Evolutionary conservation across 2,888 invertebrate species (phyloP).

Genomic region (Ormyrus pomaceus): DNA sequence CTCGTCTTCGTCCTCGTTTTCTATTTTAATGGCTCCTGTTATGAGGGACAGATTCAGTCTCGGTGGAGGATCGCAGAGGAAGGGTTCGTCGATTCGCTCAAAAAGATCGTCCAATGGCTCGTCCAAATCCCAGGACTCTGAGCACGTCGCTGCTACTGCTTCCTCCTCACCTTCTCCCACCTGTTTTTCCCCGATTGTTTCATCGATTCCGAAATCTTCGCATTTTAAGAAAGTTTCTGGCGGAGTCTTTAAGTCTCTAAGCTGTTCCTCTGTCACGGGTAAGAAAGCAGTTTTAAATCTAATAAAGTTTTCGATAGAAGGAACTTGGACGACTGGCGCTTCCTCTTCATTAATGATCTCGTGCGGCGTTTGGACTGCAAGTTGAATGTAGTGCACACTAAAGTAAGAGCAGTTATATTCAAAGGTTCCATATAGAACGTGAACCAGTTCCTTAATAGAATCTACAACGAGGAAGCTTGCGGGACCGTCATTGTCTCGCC

Average conservation of each 20-base stretch:
- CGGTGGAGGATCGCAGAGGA: constrained; percentile 66
- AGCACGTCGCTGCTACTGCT: no score
- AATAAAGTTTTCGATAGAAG: constrained; percentile 42
- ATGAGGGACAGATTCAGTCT: constrained; percentile 68
- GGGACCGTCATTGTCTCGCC: constrained; percentile 63
- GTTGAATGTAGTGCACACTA: constrained; percentile 63
- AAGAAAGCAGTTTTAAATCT: constrained; percentile 66
- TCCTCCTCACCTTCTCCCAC: no score
- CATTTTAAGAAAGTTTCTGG: no score
- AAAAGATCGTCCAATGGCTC: constrained; percentile 60
- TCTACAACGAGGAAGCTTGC: constrained; percentile 65
- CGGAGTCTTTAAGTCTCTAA: no score
- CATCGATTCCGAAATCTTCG: constrained; percentile 3
- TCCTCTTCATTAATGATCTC: no score
- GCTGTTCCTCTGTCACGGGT: constrained; percentile 58
- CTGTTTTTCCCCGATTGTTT: background rate
- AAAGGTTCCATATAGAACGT: constrained; percentile 64
- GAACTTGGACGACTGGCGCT: no score
- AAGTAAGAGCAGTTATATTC: constrained; percentile 68
- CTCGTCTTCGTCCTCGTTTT: constrained; percentile 49
- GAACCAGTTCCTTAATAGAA: constrained; percentile 64
- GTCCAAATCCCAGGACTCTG: constrained; percentile 7
- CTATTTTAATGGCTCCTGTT: constrained; percentile 66
- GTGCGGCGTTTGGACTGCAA: constrained; percentile 57
- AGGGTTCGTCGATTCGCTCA: constrained; percentile 61